Conservation (phyloP, 1,140 invertebrate genomes). For the Drosophila repleta region DNA sequence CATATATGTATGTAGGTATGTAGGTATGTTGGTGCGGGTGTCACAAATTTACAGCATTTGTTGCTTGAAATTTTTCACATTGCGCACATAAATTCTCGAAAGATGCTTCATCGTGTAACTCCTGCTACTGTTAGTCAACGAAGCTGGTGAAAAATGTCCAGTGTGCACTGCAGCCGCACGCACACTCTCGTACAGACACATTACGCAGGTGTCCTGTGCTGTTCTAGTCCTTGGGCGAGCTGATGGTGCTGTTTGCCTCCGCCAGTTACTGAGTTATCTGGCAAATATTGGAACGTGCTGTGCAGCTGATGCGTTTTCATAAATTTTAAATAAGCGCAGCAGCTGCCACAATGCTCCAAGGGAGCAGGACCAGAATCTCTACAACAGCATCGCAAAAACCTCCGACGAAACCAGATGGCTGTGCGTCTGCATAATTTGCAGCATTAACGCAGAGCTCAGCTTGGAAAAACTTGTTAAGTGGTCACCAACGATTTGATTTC, state of each 20-base stretch:
- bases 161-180: slow-evolving; percentile 39
- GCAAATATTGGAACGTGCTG: slow-evolving; percentile 81
- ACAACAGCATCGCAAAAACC: neutral
- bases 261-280: slow-evolving; percentile 78
- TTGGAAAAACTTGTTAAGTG: slow-evolving; percentile 34
- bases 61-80: slow-evolving; percentile 76
- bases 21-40: slow-evolving; percentile 32
- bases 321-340: slow-evolving; percentile 80
- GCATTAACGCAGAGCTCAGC: slow-evolving; percentile 56
- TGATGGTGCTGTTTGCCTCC: slow-evolving; percentile 62
- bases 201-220: slow-evolving; percentile 30
- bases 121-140: slow-evolving; percentile 47
- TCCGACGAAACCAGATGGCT: slow-evolving; percentile 20
- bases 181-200: slow-evolving; percentile 19
- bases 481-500: slow-evolving; percentile 20
- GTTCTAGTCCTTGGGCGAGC: slow-evolving; percentile 65
- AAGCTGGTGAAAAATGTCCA: slow-evolving; percentile 76
- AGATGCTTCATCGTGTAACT: slow-evolving; percentile 54
- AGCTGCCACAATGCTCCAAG: slow-evolving; percentile 28
- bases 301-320: slow-evolving; percentile 82
- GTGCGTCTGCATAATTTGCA: slow-evolving; percentile 65
- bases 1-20: neutral
- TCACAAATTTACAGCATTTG: slow-evolving; percentile 73
- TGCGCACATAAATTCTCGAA: slow-evolving; percentile 72
- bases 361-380: slow-evolving; percentile 28